Base-by-base conservation (phyloP, 2,888 invertebrate genomes). In the Neoascia interrupta region DNA sequence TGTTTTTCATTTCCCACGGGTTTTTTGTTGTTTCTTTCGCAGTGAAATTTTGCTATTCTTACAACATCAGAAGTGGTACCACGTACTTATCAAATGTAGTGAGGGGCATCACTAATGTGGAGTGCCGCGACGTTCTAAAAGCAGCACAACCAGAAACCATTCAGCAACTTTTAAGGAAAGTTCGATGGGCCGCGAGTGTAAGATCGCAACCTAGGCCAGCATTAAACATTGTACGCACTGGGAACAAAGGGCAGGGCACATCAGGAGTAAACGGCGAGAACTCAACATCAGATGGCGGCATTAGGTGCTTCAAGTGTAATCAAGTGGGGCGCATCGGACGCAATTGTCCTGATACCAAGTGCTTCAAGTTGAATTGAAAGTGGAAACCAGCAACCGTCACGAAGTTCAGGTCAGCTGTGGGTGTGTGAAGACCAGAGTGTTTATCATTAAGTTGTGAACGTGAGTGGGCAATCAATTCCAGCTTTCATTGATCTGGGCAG, bases 401-500 rank as follows among this genome's bases (percentile, higher is more conserved):
- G 18, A n/a, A 3, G 10, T 16, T 8, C 23, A 34, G 21, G 4
- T 5, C 15, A 43, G n/a, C n/a, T n/a, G n/a, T n/a, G n/a, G n/a
- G n/a, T n/a, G n/a, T 34, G 36, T 1, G 53, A 53, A 15, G 26
- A 21, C 23, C 5, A 16, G 11, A 61, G 37, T 47, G 60, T 45
- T 10, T 43, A 53, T 5, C 23, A 41, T 1, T 51, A 53, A 16
- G 21, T 11, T 21, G 47, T 26, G 13, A n/a, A 26, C 8, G 36
- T 60, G 11, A 69, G 60, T 18, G 51, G 36, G 8, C 18, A 41
- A 6, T 10, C 36, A 8, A 19, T 66, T 3, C 13, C 39, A 1
- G 31, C 23, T 6, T 58, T 49, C 19, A 23, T 64, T 5, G 53
- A 34, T 11, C 13, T 63, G 5, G 21, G 41, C 15, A 68, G 31